Evolutionary conservation across 1,140 invertebrate genomes (phyloP).

Genomic region (Palaemon carinicauda): DNA sequence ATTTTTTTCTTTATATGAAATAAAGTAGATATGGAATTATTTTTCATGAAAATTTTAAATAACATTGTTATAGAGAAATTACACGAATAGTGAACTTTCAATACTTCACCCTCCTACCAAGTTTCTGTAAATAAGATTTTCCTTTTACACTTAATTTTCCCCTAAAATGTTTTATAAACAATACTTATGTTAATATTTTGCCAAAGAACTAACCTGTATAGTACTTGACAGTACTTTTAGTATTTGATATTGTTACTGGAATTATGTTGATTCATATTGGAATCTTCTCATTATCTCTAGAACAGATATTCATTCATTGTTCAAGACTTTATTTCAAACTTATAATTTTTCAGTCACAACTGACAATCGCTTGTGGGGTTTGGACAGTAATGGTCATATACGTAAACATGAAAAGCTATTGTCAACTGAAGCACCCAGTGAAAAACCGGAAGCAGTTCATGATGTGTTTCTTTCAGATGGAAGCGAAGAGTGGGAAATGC

Average conservation of each 20-base stretch:
- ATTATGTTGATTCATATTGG: too few relatives aligned
- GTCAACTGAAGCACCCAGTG: not conserved
- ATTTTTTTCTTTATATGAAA: too few relatives aligned
- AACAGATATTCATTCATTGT: too few relatives aligned
- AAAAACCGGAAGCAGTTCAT: not conserved
- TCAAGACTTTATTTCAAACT: not conserved
- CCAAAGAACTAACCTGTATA: not conserved
- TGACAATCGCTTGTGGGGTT: slow-evolving; percentile 23
- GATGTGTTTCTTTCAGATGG: not conserved
- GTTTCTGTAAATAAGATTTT: too few relatives aligned
- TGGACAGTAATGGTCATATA: slow-evolving; percentile 4
- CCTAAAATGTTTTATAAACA: not conserved
- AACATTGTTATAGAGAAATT: not conserved
- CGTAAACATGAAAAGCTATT: not conserved
- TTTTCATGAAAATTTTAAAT: too few relatives aligned
- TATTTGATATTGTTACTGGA: not conserved
- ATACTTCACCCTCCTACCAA: not conserved
- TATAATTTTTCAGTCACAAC: not conserved
- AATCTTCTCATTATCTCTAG: too few relatives aligned
- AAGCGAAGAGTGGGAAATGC: not conserved
- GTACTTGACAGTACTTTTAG: too few relatives aligned
- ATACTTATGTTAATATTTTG: not conserved
- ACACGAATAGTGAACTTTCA: not conserved
- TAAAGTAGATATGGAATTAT: too few relatives aligned
- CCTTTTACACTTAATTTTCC: not conserved